Evolutionary conservation across 2,888 invertebrate genomes (phyloP), one percentile per base, ranked within the genome.

Genomic region (Drosophila barbarae): DNA sequence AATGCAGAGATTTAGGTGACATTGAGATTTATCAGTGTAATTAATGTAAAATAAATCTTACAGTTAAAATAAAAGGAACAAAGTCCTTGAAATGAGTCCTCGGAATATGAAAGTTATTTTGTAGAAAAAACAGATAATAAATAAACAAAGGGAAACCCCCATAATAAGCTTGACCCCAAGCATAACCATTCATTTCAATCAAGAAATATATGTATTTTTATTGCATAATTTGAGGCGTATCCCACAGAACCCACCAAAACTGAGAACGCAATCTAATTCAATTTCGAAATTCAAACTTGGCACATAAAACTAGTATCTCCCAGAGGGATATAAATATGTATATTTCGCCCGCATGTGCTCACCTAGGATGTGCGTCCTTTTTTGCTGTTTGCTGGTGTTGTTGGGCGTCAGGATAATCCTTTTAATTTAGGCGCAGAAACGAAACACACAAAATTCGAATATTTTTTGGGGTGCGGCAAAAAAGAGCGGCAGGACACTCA

Each of bases 391-490:
- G 21, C 13, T 39, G 18, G 2, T 41, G 28, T 12, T 15, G 30
- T 46, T 51, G 35, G 59, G 59, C 66, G 50, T 56, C 51, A 47
- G 60, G 41, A 63, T 84, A 84, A 78, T 78, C 85, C 78, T 76
- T 79, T 82, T 67, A 63, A 61, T 64, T 67, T 65, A 47, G 63
- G 57, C 69, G 41, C 52, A 68, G 77, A 47, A 47, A 47, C 46
- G 30, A 47, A 32, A 79, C 64, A 69, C 71, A 65, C 54, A 34
- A 59, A 60, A 39, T 60, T 60, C 61, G 53, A 71, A 53, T 49
- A 49, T 70, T 70, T 21, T 70, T 26, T 21, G 68, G 68, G 79
- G 84, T 83, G 85, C 74, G 85, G 79, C 80, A 71, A 74, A 39
- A 63, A 47, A 13, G 30, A 47, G 46, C 46, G 46, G 46, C 46